A percentile compares a stretch with the other conserved stretches of the same genome.
Conservation (phyloP, 2,888 invertebrate species). For the Ectemnius continuus region DNA sequence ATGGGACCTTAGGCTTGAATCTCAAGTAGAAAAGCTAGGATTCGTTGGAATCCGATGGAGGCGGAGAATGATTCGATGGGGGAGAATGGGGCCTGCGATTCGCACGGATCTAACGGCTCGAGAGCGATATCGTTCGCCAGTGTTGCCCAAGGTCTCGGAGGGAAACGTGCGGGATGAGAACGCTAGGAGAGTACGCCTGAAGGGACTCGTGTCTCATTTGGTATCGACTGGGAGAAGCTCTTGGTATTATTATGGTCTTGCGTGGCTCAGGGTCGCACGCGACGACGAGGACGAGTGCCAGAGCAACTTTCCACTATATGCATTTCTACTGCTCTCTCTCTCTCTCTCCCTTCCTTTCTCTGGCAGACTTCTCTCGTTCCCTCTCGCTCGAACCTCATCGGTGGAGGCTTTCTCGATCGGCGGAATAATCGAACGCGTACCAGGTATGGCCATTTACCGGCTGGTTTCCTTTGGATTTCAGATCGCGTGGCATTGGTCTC, state of each 20-base stretch:
- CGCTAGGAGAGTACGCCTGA: conserved; percentile 3
- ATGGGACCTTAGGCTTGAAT: too few relatives aligned
- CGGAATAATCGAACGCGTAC: neutral
- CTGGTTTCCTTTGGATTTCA: conserved; percentile 72
- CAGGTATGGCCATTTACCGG: conserved; percentile 26
- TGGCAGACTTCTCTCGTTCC: too few relatives aligned
- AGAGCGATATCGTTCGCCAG: neutral
- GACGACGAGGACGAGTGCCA: conserved; percentile 14
- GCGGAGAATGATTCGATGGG: neutral
- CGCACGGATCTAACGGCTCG: neutral
- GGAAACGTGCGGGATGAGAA: neutral
- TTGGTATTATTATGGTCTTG: neutral
- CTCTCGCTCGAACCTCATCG: neutral
- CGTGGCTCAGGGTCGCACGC: neutral
- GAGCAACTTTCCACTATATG: conserved; percentile 12
- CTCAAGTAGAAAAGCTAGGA: too few relatives aligned
- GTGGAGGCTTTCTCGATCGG: neutral
- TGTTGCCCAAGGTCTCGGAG: neutral
- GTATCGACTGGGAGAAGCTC: neutral
- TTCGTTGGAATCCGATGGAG: neutral
- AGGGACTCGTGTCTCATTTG: neutral
- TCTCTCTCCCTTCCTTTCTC: neutral
- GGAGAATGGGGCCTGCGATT: neutral
- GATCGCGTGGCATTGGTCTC: conserved; percentile 84
- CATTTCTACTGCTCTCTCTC: conserved; percentile 6